A percentile compares a stretch with the other conserved stretches of the same genome.
These are phyloP conservation scores for Cladopsammia gracilis DNA, from an alignment of 64 coral and sea anemone species.

Conservation along the genomic window DNA sequence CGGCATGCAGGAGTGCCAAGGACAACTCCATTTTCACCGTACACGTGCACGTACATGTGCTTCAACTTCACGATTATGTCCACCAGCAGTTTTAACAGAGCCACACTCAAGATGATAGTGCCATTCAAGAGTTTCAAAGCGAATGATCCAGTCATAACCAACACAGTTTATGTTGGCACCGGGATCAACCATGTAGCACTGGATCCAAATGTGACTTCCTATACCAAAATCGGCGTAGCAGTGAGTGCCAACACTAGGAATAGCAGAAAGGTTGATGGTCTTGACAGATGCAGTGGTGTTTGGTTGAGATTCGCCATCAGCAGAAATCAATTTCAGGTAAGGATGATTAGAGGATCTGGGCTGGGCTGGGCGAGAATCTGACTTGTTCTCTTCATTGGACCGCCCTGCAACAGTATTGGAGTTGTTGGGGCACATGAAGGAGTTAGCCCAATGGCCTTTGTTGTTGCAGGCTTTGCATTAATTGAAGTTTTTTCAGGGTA, in stretches of 20 bases:
- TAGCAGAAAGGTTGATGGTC: conserved; percentile 7
- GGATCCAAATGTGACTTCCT: conserved; percentile 28
- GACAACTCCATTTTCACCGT: conserved; percentile 41
- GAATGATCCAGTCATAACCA: conserved; percentile 48
- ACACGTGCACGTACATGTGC: conserved; percentile 9
- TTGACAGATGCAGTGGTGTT: not conserved
- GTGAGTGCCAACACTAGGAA: conserved; percentile 33
- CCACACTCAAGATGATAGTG: conserved; percentile 41
- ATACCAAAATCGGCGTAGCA: conserved; percentile 12
- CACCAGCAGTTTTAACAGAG: conserved; percentile 33
- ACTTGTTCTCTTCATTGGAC: no score
- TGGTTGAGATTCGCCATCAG: conserved; percentile 19
- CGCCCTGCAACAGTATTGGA: no score
- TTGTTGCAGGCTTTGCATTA: no score
- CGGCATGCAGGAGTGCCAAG: conserved; percentile 54
- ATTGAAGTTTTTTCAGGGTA: no score
- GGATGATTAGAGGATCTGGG: no score
- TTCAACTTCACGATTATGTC: conserved; percentile 34
- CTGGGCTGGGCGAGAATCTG: not conserved
- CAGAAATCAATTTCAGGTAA: conserved; percentile 12
- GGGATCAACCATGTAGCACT: conserved; percentile 32
- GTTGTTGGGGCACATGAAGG: no score
- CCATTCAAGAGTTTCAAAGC: conserved; percentile 47
- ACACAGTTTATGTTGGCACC: conserved; percentile 47
- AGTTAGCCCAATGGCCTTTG: no score